These are phyloP conservation scores for Anguilla rostrata DNA, from an alignment of 2,113 vertebrate species.

Conservation along the genomic window DNA sequence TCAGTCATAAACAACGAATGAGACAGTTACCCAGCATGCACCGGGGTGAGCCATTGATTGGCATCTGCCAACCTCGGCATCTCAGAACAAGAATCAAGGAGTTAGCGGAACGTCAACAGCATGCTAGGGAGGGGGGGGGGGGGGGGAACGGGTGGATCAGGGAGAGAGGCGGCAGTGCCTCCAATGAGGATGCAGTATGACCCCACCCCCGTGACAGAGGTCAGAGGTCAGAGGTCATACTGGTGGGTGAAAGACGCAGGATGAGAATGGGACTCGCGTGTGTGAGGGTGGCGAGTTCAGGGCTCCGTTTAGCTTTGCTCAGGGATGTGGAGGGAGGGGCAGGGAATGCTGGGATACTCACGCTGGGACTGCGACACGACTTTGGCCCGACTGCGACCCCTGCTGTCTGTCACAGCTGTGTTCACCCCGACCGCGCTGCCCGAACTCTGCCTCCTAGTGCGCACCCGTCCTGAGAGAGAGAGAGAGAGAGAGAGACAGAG, in stretches of 20 bases:
- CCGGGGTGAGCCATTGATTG: conserved; percentile 35
- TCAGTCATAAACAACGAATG: conserved; percentile 74
- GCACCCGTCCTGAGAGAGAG: conserved; percentile 81
- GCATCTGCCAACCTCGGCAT: conserved; percentile 1
- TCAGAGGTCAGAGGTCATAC: conserved; percentile 36
- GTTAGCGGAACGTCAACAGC: conserved; percentile 8
- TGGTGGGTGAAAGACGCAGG: background rate
- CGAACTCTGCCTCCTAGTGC: conserved; percentile 89
- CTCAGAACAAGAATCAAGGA: background rate
- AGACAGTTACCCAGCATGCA: conserved; percentile 64
- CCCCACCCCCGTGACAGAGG: conserved; percentile 3
- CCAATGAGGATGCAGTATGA: conserved; percentile 35
- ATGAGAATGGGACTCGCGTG: background rate
- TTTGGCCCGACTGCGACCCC: conserved; percentile 96
- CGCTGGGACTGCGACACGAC: conserved; percentile 97
- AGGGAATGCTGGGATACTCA: conserved; percentile 64
- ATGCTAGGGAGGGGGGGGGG: conserved; percentile 14
- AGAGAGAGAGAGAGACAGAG: background rate
- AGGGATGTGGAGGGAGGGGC: background rate
- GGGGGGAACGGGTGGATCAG: background rate
- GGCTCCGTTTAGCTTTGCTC: background rate
- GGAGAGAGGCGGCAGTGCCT: conserved; percentile 24
- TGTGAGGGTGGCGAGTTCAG: background rate
- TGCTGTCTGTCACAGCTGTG: conserved; percentile 79
- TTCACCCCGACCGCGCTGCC: conserved; percentile 80